Evolutionary conservation across 2,797 vertebrate species (phyloP).

Genomic region (Cryptoprocta ferox): DNA sequence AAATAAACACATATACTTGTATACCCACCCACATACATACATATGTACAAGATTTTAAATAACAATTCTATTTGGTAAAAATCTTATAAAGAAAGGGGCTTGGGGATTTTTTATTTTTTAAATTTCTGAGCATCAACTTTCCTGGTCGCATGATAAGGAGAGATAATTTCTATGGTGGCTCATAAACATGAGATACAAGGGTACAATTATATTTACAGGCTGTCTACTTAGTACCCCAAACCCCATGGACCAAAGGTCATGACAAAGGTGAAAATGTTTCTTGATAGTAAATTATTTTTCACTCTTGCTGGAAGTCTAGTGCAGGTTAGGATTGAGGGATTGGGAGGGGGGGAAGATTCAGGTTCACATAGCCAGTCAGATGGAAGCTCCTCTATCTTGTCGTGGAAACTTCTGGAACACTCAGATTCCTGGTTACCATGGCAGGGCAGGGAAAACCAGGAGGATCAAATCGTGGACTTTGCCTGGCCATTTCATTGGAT

Average conservation of each 20-base stretch:
- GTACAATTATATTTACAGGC: background rate
- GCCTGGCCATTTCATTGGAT: background rate
- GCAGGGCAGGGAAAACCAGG: background rate
- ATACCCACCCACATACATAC: background rate
- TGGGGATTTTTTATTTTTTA: background rate
- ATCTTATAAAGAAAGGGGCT: background rate
- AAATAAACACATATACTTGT: background rate
- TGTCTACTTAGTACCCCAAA: background rate
- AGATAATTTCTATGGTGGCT: background rate
- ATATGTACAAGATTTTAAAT: background rate
- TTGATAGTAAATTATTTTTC: background rate
- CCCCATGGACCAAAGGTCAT: background rate
- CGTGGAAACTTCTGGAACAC: background rate
- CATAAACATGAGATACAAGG: background rate
- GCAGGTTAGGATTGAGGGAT: background rate
- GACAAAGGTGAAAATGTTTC: slow-evolving; percentile 3
- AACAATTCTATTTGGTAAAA: slow-evolving; percentile 38
- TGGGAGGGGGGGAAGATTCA: background rate
- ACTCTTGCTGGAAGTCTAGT: background rate
- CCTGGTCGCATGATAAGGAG: background rate
- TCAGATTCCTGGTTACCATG: background rate
- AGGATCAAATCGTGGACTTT: background rate
- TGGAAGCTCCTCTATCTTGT: background rate
- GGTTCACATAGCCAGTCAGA: background rate
- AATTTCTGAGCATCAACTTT: slow-evolving; percentile 11